Conservation (phyloP, 2,888 invertebrate genomes). For the Philopedon plagiatum region DNA sequence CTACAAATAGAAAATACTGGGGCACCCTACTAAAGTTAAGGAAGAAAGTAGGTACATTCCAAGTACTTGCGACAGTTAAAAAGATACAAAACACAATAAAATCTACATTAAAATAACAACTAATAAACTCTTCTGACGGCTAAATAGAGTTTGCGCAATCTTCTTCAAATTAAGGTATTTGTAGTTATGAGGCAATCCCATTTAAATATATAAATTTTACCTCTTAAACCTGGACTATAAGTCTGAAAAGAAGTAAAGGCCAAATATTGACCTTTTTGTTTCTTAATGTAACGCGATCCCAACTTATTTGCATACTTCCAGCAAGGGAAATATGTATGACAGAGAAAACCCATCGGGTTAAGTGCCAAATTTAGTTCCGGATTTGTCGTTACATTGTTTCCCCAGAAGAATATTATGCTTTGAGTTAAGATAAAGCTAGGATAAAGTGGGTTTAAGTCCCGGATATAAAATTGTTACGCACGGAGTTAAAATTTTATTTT, state of each 20-base stretch:
- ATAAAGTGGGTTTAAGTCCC: background rate
- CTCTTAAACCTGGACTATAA: background rate
- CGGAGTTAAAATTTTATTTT: background rate
- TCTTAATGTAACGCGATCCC: conserved; percentile 1
- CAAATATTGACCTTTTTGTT: background rate
- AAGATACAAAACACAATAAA: too few species aligned
- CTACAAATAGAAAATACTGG: too few species aligned
- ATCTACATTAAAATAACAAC: too few species aligned
- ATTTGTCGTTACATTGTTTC: conserved; percentile 11
- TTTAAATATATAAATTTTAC: too few species aligned
- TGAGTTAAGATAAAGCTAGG: background rate
- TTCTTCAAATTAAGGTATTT: too few species aligned
- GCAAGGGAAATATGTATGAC: background rate
- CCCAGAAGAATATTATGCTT: background rate
- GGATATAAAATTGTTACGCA: background rate
- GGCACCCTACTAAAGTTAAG: too few species aligned
- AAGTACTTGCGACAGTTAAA: too few species aligned
- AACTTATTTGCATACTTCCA: conserved; percentile 12
- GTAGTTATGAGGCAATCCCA: too few species aligned
- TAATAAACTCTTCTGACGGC: too few species aligned
- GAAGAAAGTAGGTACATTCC: too few species aligned
- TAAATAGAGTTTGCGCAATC: too few species aligned
- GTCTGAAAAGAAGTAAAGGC: background rate
- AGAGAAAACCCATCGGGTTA: conserved; percentile 21
- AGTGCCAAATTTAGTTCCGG: conserved; percentile 6